Evolutionary conservation across 2,113 vertebrate species (phyloP).

Genomic region (Cottus gobio): DNA sequence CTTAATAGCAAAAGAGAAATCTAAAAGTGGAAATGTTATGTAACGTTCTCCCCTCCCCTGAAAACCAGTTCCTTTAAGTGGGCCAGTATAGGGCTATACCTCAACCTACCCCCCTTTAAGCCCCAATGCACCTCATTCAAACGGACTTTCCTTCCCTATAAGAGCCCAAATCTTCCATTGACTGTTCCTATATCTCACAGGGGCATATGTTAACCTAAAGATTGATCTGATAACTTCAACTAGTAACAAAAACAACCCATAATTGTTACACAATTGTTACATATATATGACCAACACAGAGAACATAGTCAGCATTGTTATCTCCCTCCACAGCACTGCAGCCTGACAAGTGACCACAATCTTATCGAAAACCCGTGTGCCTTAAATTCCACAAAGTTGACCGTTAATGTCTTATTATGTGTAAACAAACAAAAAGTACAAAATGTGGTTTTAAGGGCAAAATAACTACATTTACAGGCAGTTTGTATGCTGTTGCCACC

Average conservation of each 20-base stretch:
- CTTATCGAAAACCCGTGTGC: neutral
- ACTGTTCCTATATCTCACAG: neutral
- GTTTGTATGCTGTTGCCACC: neutral
- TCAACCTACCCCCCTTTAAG: constrained; percentile 45
- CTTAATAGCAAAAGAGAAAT: constrained; percentile 28
- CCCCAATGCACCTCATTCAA: constrained; percentile 22
- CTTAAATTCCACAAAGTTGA: neutral
- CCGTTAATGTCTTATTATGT: neutral
- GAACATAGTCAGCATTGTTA: neutral
- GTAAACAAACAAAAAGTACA: neutral
- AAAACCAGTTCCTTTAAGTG: constrained; percentile 66
- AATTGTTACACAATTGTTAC: neutral
- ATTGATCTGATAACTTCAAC: neutral
- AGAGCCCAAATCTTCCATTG: neutral
- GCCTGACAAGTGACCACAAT: neutral
- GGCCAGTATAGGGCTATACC: constrained; percentile 53
- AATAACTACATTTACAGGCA: neutral
- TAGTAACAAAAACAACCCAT: neutral
- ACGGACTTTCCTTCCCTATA: constrained; percentile 14
- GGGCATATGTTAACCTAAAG: neutral
- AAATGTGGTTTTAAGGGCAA: neutral
- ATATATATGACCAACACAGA: neutral
- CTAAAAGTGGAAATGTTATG: constrained; percentile 60
- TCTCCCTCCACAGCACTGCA: constrained; percentile 4
- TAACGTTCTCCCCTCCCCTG: constrained; percentile 54